phyloP scores from a whole-genome alignment of 1,140 invertebrate genomes.

The Drosophila nigrodunni region DNA sequence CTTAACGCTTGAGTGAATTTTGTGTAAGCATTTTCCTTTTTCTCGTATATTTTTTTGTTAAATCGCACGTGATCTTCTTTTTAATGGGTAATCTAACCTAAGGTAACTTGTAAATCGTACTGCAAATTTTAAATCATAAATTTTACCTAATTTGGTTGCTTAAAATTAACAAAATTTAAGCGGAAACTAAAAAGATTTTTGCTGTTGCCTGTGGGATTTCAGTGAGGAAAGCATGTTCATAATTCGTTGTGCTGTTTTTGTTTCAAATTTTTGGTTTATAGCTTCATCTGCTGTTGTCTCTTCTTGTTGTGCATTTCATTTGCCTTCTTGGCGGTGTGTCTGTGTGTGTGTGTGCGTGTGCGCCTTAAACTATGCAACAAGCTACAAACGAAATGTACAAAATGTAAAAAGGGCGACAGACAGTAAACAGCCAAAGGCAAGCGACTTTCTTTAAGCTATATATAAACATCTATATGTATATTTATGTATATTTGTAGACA shows the following conservation, averaged over 20 bases:
- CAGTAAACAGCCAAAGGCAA: constrained; percentile 38
- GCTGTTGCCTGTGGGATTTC: not conserved
- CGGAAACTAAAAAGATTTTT: not conserved
- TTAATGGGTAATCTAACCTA: not conserved
- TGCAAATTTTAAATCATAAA: constrained; percentile 3
- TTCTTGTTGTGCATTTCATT: constrained; percentile 21
- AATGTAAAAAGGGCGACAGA: constrained; percentile 13
- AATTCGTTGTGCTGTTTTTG: not conserved
- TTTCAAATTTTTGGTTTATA: not conserved
- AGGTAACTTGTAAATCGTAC: not conserved
- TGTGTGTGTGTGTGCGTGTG: not conserved
- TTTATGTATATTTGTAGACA: not conserved
- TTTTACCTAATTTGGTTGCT: not conserved
- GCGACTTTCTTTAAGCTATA: not conserved
- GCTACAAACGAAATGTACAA: constrained; percentile 42
- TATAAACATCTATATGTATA: constrained; percentile 2
- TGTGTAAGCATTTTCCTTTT: constrained; percentile 54
- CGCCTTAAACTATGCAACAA: constrained; percentile 59
- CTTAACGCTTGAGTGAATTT: constrained; percentile 74
- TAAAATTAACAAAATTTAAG: not conserved
- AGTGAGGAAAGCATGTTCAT: not conserved
- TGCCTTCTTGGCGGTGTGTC: not conserved
- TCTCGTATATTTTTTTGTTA: constrained; percentile 17
- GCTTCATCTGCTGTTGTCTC: not conserved
- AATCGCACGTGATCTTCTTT: constrained; percentile 1